These are phyloP conservation scores for Urocyon cinereoargenteus DNA, from an alignment of 2,797 vertebrate genomes.

Conservation along the genomic window DNA sequence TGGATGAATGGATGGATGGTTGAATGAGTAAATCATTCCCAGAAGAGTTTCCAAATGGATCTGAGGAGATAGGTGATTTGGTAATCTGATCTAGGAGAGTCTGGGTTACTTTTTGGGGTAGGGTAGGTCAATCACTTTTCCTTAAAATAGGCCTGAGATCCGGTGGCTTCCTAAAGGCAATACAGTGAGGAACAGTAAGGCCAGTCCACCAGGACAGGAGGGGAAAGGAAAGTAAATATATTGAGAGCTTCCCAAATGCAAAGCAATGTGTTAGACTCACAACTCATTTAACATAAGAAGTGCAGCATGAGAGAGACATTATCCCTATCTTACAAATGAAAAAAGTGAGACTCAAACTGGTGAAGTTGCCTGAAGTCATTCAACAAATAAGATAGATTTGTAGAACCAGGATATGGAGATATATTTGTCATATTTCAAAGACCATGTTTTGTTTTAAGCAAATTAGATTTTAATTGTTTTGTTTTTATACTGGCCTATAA, in stretches of 20 bases:
- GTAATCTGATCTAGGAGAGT: background rate
- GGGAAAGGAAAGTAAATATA: background rate
- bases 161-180: background rate
- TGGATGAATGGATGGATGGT: background rate
- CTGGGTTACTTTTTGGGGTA: background rate
- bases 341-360: background rate
- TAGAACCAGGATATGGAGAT: background rate
- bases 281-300: constrained; percentile 18
- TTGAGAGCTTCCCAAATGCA: background rate
- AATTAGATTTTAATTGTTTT: background rate
- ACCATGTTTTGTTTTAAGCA: background rate
- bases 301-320: background rate
- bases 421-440: background rate
- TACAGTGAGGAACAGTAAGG: background rate
- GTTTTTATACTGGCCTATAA: background rate
- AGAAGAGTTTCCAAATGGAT: background rate
- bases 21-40: background rate
- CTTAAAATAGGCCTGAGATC: background rate
- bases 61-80: background rate
- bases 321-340: background rate
- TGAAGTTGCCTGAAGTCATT: background rate
- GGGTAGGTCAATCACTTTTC: background rate
- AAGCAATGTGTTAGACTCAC: background rate
- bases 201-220: background rate
- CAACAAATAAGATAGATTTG: background rate